Base-by-base conservation (phyloP, 2,888 invertebrate genomes). In the Morinoia aosen region DNA sequence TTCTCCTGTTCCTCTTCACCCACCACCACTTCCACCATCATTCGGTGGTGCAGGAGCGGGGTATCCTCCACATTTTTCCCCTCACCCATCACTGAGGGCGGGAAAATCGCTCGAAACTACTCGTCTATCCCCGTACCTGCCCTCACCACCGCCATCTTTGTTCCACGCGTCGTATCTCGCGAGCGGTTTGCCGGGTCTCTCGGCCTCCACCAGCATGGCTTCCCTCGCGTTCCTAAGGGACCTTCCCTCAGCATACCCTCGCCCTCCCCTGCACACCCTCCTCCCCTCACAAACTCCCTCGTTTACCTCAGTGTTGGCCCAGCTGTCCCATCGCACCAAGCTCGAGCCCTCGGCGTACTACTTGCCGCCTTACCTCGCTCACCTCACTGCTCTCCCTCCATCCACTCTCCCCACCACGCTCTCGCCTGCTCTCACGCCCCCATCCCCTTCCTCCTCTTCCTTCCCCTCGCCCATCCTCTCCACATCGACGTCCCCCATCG, bases 231-330 rank as follows among this genome's bases (percentile, higher is more conserved):
- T 96, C 39, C 88, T 96, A n/a, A 95, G 96, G 40, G 96, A 96
- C 88, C 94, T 96, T 76, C 96, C 96, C 64, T 95, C 95, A 94
- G 95, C 94, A 2, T 76, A 61, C 90, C 95, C 95, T 48, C 95
- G 96, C 58, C 96, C 96, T 14, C 95, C 96, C n/a, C 96, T 96
- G 14, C 95, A 95, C 57, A 95, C 96, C 0, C 96, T 95, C 88
- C 95, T 96, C 58, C 91, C 95, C 76, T 95, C 96, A 61, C 96
- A 96, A 95, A 94, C 96, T 10, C 96, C 96, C 25, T 96, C 96
- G 88, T 96, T 96, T 95, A 96, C 96, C 5, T 96, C 96, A 91
- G 96, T 96, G 61, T 61, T 96, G 76, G 96, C 96, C 8, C 96
- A 96, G 91, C 95, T 96, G 39, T 96, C 96, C 0, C 96, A 96